Percentiles rank a stretch among this genome's conserved stretches.
phyloP scores from a whole-genome alignment of 2,113 vertebrate genomes.

The Chunga burmeisteri region DNA sequence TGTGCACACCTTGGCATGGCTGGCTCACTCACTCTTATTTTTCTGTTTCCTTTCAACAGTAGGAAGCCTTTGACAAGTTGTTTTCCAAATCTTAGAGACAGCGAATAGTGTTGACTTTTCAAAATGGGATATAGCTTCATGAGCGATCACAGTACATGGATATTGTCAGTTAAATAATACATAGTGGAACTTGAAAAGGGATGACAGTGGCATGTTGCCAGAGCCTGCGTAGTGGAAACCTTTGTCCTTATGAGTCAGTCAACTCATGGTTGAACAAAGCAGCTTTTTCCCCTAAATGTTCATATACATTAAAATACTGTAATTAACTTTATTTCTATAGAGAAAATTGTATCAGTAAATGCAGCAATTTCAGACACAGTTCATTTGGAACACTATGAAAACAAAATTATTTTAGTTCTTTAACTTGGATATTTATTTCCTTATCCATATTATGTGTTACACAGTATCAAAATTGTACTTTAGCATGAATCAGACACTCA shows the following conservation, averaged over 20 bases:
- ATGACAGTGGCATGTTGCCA: not conserved
- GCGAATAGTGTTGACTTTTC: not conserved
- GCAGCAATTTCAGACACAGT: not conserved
- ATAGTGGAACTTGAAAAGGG: not conserved
- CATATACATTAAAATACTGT: not conserved
- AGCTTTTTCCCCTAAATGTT: not conserved
- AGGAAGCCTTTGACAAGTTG: constrained; percentile 10
- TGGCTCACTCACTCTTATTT: not conserved
- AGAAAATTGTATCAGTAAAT: not conserved
- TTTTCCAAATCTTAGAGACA: not conserved
- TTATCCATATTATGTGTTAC: not conserved
- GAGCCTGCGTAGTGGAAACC: not conserved
- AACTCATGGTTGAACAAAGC: not conserved
- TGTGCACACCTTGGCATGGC: not conserved
- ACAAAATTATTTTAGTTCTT: not conserved
- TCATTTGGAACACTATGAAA: not conserved
- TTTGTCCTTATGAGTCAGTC: not conserved
- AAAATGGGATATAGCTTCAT: not conserved
- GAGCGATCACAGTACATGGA: not conserved
- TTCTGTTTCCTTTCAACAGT: not conserved
- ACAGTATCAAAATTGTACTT: not conserved
- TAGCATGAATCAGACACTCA: not conserved
- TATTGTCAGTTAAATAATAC: not conserved
- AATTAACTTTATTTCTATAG: not conserved
- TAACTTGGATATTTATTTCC: not conserved